Conservation (phyloP, 2,113 vertebrate genomes). For the Chloebia gouldiae region DNA sequence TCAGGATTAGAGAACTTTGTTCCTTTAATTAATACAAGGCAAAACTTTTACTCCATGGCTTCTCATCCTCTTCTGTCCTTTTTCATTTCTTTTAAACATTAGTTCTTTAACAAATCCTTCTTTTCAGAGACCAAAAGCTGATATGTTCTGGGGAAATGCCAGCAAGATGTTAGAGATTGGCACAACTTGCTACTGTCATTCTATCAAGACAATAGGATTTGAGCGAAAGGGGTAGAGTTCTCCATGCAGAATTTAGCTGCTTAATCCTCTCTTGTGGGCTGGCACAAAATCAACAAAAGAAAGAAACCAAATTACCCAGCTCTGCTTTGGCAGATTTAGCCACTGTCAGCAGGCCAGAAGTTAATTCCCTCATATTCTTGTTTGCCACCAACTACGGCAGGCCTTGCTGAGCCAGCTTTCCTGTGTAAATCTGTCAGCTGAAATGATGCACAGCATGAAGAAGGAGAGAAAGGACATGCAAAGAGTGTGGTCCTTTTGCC, state of each 20-base stretch:
- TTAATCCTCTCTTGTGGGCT: constrained; percentile 91
- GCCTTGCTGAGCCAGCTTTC: constrained; percentile 72
- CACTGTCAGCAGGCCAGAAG: constrained; percentile 89
- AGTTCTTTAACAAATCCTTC: constrained; percentile 76
- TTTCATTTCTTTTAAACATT: constrained; percentile 63
- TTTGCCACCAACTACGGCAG: constrained; percentile 77
- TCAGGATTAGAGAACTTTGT: constrained; percentile 28
- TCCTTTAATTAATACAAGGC: constrained; percentile 62
- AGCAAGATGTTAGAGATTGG: constrained; percentile 73
- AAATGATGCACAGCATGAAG: constrained; percentile 78
- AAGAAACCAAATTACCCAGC: constrained; percentile 94
- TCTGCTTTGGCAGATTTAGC: constrained; percentile 87
- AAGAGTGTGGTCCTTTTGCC: constrained; percentile 71
- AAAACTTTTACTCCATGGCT: constrained; percentile 55
- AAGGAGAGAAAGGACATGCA: constrained; percentile 66
- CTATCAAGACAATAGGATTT: constrained; percentile 77
- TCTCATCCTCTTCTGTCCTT: constrained; percentile 54
- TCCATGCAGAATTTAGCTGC: constrained; percentile 84
- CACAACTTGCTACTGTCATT: constrained; percentile 74
- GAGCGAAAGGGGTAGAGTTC: constrained; percentile 77
- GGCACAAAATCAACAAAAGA: constrained; percentile 88
- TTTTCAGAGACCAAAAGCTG: constrained; percentile 75
- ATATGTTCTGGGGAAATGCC: constrained; percentile 74
- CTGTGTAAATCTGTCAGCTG: constrained; percentile 78
- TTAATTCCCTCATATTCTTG: constrained; percentile 91